phyloP scores from a whole-genome alignment of 1,140 invertebrate species.

The Drosophila pachea region DNA sequence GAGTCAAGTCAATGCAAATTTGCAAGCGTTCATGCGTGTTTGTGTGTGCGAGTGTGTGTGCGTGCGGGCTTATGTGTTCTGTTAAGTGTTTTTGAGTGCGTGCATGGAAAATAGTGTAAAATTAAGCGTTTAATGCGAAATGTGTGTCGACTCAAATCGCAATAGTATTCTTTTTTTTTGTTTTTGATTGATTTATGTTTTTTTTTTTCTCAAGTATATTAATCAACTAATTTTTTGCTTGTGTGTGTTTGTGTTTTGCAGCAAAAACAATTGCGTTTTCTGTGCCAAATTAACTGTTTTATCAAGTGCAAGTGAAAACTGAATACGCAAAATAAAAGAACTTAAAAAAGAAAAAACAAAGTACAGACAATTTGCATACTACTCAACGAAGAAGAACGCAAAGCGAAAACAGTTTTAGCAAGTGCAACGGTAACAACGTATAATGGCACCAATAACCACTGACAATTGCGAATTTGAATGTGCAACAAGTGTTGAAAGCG shows the following conservation, averaged over 20 bases:
- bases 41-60: constrained; percentile 27
- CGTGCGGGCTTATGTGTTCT: constrained; percentile 8
- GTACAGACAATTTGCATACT: constrained; percentile 16
- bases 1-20: constrained; percentile 15
- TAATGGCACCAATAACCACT: constrained; percentile 79
- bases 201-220: too few relatives aligned
- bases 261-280: constrained; percentile 41
- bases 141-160: constrained; percentile 29
- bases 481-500: constrained; percentile 71
- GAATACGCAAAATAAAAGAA: constrained; percentile 16
- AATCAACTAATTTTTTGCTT: too few relatives aligned
- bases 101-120: constrained; percentile 45
- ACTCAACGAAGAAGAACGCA: constrained; percentile 46
- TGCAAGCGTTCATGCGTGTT: constrained; percentile 1
- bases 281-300: constrained; percentile 52
- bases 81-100: constrained; percentile 7
- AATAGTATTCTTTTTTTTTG: constrained; percentile 21
- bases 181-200: background rate
- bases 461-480: constrained; percentile 79
- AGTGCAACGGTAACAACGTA: constrained; percentile 74
- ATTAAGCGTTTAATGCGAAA: constrained; percentile 21
- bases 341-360: constrained; percentile 19
- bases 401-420: constrained; percentile 63
- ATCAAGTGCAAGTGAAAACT: constrained; percentile 31
- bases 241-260: constrained; percentile 25